Evolutionary conservation across 2,888 invertebrate species (phyloP), one percentile per base, ranked within the genome.

Genomic region (Graphium colonna): DNA sequence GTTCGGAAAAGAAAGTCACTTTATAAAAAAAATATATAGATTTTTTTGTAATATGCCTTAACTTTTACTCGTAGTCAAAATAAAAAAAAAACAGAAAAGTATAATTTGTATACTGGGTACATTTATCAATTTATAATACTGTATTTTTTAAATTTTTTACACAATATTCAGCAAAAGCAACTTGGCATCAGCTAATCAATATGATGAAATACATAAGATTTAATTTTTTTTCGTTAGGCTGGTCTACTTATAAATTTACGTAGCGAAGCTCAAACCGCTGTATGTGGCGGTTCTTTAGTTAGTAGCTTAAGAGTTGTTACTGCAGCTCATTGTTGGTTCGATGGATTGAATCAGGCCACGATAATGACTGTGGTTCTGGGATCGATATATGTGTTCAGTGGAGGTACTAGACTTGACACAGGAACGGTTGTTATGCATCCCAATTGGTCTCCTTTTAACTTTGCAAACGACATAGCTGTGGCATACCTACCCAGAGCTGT

Each of bases 271-370:
- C 69, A 67, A 10, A 62, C 61, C 1, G 77, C 71, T 21, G 57
- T 81, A 0, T 82, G 82, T 42, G 81, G 82, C 1, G 80, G 69
- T 39, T 71, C 77, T 1, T 62, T 82, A 0, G 17, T 82, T 33
- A 69, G 57, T 16, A 2, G 52, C 1, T 61, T 58, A 46, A 65
- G 73, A 7, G 62, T 79, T 0, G 21, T 75, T 9, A 80, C 80
- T n/a, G n/a, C n/a, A n/a, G n/a, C n/a, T n/a, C n/a, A n/a, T n/a
- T n/a, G n/a, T n/a, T n/a, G n/a, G n/a, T 69, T 54, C 33, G 82
- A 82, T 43, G 82, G 82, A n/a, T 0, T 16, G 0, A 62, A 74
- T 58, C 77, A 77, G 42, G 80, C 66, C 1, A 75, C 72, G 70
- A 61, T 62, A 16, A 51, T 77, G 12, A 73, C 65, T 1, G 76